A percentile compares a stretch with the other conserved stretches of the same genome.
Conservation (phyloP, 2,797 vertebrate genomes). For the Chiloscyllium punctatum region DNA sequence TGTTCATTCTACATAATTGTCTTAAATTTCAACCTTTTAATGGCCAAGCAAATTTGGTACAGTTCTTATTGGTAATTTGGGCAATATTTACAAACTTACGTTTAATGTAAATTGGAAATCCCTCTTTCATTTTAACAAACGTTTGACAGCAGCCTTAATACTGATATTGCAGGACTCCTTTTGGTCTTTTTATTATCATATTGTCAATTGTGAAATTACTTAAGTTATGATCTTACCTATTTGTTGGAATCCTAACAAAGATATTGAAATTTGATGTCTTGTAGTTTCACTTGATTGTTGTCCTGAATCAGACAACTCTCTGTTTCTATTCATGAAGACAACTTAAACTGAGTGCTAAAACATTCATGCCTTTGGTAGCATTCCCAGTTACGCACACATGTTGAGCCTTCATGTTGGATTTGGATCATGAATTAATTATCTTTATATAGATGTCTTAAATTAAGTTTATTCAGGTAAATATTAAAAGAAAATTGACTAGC, state of each 20-base stretch:
- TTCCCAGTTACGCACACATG: background rate
- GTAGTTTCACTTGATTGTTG: background rate
- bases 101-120: background rate
- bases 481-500: background rate
- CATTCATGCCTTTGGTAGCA: background rate
- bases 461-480: constrained; percentile 13
- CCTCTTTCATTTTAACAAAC: background rate
- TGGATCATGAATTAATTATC: background rate
- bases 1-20: background rate
- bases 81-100: background rate
- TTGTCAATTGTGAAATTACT: background rate
- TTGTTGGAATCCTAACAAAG: background rate
- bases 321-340: background rate
- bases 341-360: constrained; percentile 1
- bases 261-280: background rate
- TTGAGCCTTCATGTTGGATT: background rate
- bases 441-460: background rate
- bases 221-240: background rate
- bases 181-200: background rate
- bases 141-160: background rate
- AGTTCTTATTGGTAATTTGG: background rate
- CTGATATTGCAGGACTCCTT: background rate
- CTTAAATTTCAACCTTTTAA: background rate
- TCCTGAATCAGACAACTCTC: background rate
- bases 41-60: background rate